phyloP scores from a whole-genome alignment of 2,888 invertebrate species.

The Melinaea marsaeus region DNA sequence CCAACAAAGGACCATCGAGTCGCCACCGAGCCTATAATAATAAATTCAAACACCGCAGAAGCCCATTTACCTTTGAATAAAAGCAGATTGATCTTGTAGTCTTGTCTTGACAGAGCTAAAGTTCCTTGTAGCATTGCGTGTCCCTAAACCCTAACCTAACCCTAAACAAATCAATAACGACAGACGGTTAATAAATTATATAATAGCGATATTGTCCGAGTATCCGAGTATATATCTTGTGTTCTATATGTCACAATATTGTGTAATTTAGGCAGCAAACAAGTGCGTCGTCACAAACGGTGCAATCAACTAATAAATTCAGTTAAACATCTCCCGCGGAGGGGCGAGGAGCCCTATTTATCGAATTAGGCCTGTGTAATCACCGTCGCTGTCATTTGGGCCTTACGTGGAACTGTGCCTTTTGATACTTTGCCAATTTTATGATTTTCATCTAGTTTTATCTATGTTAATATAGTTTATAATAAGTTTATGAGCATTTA shows the following conservation, averaged over 20 bases:
- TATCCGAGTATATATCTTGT: not conserved
- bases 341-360: conserved; percentile 54
- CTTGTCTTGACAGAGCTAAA: not conserved
- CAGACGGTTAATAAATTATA: not conserved
- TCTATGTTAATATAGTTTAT: too few relatives aligned
- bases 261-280: conserved; percentile 23
- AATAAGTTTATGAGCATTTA: too few relatives aligned
- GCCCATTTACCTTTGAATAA: not conserved
- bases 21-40: not conserved
- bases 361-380: conserved; percentile 69
- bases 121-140: not conserved
- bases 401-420: conserved; percentile 16
- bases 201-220: not conserved
- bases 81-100: not conserved
- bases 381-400: conserved; percentile 56
- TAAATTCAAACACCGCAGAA: not conserved
- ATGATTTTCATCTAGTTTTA: not conserved
- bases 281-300: conserved; percentile 48
- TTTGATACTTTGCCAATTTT: conserved; percentile 39
- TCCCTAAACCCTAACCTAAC: too few relatives aligned
- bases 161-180: too few relatives aligned
- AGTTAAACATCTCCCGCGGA: conserved; percentile 45
- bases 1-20: not conserved
- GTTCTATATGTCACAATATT: conserved; percentile 28
- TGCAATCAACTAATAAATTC: conserved; percentile 65